Evolutionary conservation across 2,797 vertebrate genomes (phyloP).

Genomic region (Etheostoma nigrum): DNA sequence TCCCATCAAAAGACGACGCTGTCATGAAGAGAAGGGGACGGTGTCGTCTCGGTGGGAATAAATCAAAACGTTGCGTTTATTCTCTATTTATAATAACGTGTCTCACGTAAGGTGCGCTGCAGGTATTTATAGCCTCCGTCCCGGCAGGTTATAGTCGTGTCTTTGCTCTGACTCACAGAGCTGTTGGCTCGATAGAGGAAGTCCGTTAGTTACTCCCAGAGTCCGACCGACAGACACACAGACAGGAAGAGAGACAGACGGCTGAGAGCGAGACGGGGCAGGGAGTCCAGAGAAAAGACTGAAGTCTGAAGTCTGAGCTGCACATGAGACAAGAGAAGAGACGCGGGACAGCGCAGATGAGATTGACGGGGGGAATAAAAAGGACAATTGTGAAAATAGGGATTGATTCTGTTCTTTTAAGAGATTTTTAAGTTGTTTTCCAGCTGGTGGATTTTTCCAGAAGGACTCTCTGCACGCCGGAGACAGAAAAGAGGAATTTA

Average conservation of each 20-base stretch:
- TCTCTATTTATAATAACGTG: conserved; percentile 54
- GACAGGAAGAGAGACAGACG: conserved; percentile 44
- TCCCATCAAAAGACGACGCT: no score
- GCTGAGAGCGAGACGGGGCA: conserved; percentile 35
- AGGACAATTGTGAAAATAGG: background rate
- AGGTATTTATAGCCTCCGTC: conserved; percentile 59
- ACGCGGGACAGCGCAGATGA: background rate
- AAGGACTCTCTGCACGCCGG: background rate
- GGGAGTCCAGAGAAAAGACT: conserved; percentile 7
- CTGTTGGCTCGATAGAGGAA: conserved; percentile 74
- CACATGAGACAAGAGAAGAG: conserved; percentile 23
- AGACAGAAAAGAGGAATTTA: conserved; percentile 15
- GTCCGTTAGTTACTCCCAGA: conserved; percentile 68
- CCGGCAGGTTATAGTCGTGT: conserved; percentile 10
- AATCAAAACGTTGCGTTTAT: no score
- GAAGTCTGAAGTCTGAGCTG: conserved; percentile 34
- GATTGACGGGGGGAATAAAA: background rate
- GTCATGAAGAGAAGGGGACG: no score
- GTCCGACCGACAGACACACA: conserved; percentile 15
- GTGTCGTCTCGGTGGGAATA: no score
- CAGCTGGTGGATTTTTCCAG: background rate
- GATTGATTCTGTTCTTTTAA: conserved; percentile 1
- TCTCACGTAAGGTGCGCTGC: no score
- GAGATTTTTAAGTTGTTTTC: background rate
- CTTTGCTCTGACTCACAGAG: conserved; percentile 51